Percentiles rank a stretch among this genome's conserved stretches.
These are phyloP conservation scores for Aspidiotus destructor DNA, from an alignment of 2,888 invertebrate species.

Conservation along the genomic window DNA sequence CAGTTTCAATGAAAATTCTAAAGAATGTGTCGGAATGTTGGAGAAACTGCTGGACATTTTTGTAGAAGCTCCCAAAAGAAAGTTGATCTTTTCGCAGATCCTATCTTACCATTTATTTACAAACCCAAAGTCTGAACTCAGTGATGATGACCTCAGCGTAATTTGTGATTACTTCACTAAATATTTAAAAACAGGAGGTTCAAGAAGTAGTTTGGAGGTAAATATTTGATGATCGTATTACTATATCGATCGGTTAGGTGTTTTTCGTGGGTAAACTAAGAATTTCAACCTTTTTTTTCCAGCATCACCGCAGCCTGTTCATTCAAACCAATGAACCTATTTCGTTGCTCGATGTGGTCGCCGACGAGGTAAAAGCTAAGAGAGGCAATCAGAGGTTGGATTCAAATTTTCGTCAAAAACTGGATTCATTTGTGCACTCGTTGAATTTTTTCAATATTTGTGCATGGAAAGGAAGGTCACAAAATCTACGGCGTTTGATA, in stretches of 20 bases:
- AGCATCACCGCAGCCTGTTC: slow-evolving; percentile 10
- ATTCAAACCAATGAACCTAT: not conserved
- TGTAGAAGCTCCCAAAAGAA: not conserved
- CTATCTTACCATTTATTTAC: slow-evolving; percentile 6
- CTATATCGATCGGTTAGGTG: not conserved
- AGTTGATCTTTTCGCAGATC: slow-evolving; percentile 3
- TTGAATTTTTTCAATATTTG: slow-evolving; percentile 11
- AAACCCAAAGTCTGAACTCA: not conserved
- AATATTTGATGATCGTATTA: not conserved
- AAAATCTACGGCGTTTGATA: slow-evolving; percentile 8
- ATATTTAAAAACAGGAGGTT: not conserved
- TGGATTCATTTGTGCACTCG: not conserved
- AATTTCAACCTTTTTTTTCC: not conserved
- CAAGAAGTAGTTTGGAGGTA: not conserved
- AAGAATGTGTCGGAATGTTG: not conserved
- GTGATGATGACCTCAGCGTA: not conserved
- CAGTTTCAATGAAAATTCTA: not conserved
- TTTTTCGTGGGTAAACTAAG: too few species aligned
- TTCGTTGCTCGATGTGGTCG: not conserved
- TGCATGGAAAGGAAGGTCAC: not conserved
- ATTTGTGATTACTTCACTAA: not conserved
- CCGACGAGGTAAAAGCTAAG: slow-evolving; percentile 7
- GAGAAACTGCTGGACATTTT: not conserved
- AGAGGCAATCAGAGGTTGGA: too few species aligned
- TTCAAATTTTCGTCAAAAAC: not conserved